Evolutionary conservation across 1,140 invertebrate species (phyloP), one percentile per base, ranked within the genome.

Genomic region (Tetranychus cinnabarinus): DNA sequence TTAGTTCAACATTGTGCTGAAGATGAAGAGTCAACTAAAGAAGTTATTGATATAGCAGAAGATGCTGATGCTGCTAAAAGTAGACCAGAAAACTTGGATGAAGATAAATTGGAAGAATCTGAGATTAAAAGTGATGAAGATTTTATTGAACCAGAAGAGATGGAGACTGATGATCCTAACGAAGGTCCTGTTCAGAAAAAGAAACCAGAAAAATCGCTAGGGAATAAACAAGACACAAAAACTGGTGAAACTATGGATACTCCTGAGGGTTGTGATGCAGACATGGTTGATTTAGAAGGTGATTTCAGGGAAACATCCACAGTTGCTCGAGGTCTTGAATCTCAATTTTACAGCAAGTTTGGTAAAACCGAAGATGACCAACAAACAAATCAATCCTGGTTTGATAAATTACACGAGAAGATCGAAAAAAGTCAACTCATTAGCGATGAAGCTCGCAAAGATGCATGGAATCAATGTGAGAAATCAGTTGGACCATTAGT

Each of bases 1-100:
- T 42, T 42, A 42, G 39, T 84, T 71, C 82, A 92, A 72, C 89
- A 93, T 71, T 81, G 93, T 1, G 81, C 84, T 66, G 80, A 88
- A 65, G 78, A 84, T 0, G 81, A 83, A 61, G 79, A 81, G 37
- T 65, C 73, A 8, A 65, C 69, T 58, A 76, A 79, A 66, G 68
- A 78, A 64, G 76, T 75, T 31, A 66, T 80, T 60, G 80, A 81
- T 70, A 74, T 75, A 13, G 79, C 79, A 31, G 79, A 77, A 2
- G 69, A 74, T 70, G 86, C 93, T 67, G 88, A 95, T 74, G 81
- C 82, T 1, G 78, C 83, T 62, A 78, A 83, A 59, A 80, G 85
- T 80, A 64, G 76, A 81, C 1, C 81, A 4, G 70, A 77, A 56
- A 75, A 79, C 46, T 77, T 78, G 6, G 33, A 64, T 58, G 63